These are phyloP conservation scores for Oscheius sp. DNA, from an alignment of 2,888 invertebrate genomes.

Conservation along the genomic window DNA sequence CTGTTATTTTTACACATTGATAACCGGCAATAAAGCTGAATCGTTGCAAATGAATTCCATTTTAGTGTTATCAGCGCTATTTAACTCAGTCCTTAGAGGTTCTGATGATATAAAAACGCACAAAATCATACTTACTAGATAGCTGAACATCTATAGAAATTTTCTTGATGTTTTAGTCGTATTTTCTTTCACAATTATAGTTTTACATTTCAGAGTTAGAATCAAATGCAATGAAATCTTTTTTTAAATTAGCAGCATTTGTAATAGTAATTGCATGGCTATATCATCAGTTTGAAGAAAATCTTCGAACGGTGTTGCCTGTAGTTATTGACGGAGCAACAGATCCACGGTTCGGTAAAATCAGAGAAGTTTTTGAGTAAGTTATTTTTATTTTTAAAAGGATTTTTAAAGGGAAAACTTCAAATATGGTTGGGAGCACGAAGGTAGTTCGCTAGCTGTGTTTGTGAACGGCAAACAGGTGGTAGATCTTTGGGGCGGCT, in stretches of 20 bases:
- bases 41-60: background rate
- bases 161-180: no score
- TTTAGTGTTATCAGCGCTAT: background rate
- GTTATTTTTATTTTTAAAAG: constrained; percentile 39
- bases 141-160: no score
- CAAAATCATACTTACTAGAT: no score
- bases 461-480: constrained; percentile 69
- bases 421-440: constrained; percentile 65
- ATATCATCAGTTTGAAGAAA: background rate
- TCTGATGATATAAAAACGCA: background rate
- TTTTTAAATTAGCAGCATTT: no score
- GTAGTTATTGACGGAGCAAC: background rate
- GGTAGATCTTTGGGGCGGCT: constrained; percentile 73
- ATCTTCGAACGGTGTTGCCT: no score
- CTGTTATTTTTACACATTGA: constrained; percentile 18
- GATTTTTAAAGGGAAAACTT: no score
- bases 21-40: background rate
- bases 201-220: no score
- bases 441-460: constrained; percentile 70
- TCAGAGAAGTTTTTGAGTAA: no score
- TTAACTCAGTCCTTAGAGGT: background rate
- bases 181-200: no score
- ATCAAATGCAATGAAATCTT: no score
- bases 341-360: no score
- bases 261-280: background rate